Base-by-base conservation (phyloP, 2,888 invertebrate genomes). In the Stegana nigrithorax region DNA sequence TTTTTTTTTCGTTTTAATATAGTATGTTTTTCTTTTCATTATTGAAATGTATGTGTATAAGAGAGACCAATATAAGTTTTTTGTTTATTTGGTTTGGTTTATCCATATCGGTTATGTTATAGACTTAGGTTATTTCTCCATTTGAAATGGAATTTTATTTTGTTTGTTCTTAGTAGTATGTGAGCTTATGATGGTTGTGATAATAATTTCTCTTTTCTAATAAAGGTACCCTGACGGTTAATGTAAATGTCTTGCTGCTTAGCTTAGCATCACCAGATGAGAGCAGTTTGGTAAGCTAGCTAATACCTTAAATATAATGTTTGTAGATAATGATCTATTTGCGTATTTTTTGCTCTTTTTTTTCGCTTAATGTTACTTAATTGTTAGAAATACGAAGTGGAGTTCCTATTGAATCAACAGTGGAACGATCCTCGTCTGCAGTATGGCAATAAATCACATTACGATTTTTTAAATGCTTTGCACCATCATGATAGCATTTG, bases 181-280 rank as follows among this genome's bases (percentile, higher is more conserved):
- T n/a, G n/a, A n/a, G n/a, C n/a, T n/a, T n/a, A n/a, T n/a, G n/a
- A n/a, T n/a, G n/a, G n/a, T n/a, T n/a, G n/a, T n/a, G n/a, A n/a
- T n/a, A n/a, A 36, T 36, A 36, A 5, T 7, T 36, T 36, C n/a
- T 23, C n/a, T 25, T 47, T 23, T 23, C n/a, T n/a, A 6, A 27
- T 92, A 81, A 90, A 95, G 96, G 93, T 87, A 93, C 94, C 83
- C 90, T 96, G 87, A 93, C 93, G 81, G 96, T 96, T 75, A 96
- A 96, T 88, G 95, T 96, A 86, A 96, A 95, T 88, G 96, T 96
- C 78, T 89, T 96, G 86, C 91, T 96, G 82, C 91, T 96, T 85
- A 96, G 95, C 88, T 90, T 96, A 87, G 95, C 96, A 81, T 96
- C 96, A 77, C 96, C 96, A 73, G 96, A 96, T 88, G 96, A 96